Base-by-base conservation (phyloP, 2,888 invertebrate species). In the Phengaris alcon region DNA sequence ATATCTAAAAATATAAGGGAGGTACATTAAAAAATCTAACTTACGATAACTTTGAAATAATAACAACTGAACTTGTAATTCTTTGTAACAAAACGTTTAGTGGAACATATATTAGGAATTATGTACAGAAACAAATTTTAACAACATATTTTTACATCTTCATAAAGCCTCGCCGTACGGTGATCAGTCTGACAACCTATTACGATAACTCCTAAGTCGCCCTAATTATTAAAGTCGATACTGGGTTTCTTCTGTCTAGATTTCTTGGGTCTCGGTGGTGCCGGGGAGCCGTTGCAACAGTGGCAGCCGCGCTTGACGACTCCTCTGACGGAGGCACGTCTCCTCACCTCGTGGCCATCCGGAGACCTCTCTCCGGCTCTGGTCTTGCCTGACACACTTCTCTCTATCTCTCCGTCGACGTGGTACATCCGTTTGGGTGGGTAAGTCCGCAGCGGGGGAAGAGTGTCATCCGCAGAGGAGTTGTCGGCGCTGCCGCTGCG, bases 251-350 rank as follows among this genome's bases (percentile, higher is more conserved):
- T 84, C 76, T 85, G 88, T 8, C 91, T 82, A 0, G 91, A 83
- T 75, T 89, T 88, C 80, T 94, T 94, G 74, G 94, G 91, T 68
- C 93, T 88, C 0, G 91, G 90, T 9, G 94, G 91, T 4, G 94
- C 93, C 0, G 94, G 93, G 0, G 93, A 90, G 8, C 95, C 95
- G 82, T 90, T 94, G 85, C 95, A 95, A 84, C 95, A 95, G 55
- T 94, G 94, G 82, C 95, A 95, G 74, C 94, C 94, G 68, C 95
- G 93, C 80, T 95, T 95, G 1, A 95, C 95, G 10, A 95, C 94
- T 8, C 95, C 95, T 0, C 95, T 87, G 0, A 90, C 90, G 48
- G 83, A 94, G 73, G 86, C 94, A 80, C 84, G 93, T 2, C 90
- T 85, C 54, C 88, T 78, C 6, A 82, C 83, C 46, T 86, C 88